A percentile compares a stretch with the other conserved stretches of the same genome.
phyloP scores from a whole-genome alignment of 2,888 invertebrate species.

The Drosophila koepferae region DNA sequence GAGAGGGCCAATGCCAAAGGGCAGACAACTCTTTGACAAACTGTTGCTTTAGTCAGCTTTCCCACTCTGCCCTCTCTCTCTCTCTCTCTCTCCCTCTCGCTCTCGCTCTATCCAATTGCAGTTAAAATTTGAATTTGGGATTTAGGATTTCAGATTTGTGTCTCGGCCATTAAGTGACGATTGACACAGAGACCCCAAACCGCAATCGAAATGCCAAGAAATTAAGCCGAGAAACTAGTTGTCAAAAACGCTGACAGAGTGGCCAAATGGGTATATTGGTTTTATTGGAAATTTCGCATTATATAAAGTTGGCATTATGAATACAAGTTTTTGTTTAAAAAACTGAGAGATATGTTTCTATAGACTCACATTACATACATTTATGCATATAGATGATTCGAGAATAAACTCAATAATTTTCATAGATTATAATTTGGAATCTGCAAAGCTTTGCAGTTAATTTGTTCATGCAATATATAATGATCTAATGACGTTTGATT shows the following conservation, averaged over 20 bases:
- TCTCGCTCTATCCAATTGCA: slow-evolving; percentile 16
- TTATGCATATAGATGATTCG: neutral
- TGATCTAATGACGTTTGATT: neutral
- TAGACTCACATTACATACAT: too few species aligned
- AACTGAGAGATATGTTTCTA: neutral
- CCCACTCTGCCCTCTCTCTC: slow-evolving; percentile 50
- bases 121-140: slow-evolving; percentile 24
- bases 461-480: neutral
- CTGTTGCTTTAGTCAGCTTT: slow-evolving; percentile 46
- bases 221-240: slow-evolving; percentile 42
- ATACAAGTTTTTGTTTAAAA: too few species aligned
- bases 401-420: too few species aligned
- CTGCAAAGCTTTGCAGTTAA: too few species aligned
- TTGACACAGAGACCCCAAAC: slow-evolving; percentile 58
- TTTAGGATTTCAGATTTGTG: slow-evolving; percentile 34
- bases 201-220: slow-evolving; percentile 12
- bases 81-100: too few species aligned
- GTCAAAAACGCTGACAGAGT: neutral
- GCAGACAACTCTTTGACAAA: slow-evolving; percentile 52
- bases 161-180: slow-evolving; percentile 42
- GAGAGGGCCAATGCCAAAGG: slow-evolving; percentile 55
- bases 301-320: neutral
- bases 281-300: neutral
- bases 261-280: neutral
- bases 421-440: too few species aligned